Percentiles rank a stretch among this genome's conserved stretches.
phyloP scores from a whole-genome alignment of 2,888 invertebrate species.

The Cephus pygmeus region DNA sequence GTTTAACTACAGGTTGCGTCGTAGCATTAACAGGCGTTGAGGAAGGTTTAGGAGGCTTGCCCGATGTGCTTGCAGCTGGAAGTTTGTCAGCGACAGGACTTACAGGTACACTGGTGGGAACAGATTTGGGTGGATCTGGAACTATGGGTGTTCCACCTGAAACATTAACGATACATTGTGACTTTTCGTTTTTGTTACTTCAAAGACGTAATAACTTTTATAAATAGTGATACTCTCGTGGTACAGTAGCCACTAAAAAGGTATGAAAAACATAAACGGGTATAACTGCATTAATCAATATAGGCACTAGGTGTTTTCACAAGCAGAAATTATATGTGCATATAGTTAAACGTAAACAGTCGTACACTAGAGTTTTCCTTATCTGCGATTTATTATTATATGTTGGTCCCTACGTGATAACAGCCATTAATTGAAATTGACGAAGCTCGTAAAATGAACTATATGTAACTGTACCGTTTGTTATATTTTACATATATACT shows the following conservation, averaged over 20 bases:
- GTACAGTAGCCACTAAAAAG: neutral
- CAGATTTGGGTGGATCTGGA: slow-evolving; percentile 51
- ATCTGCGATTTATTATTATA: neutral
- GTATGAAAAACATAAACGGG: neutral
- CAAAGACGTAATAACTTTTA: neutral
- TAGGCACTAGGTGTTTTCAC: neutral
- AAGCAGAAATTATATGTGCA: neutral
- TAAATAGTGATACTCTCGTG: neutral
- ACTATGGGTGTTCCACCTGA: slow-evolving; percentile 69
- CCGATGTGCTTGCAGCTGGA: slow-evolving; percentile 33
- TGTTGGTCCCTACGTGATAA: neutral
- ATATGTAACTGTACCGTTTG: neutral
- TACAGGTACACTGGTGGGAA: slow-evolving; percentile 49
- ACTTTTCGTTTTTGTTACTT: neutral
- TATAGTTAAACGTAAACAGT: neutral
- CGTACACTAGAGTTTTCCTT: neutral
- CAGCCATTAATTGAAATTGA: neutral
- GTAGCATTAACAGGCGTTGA: slow-evolving; percentile 33
- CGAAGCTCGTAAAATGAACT: neutral
- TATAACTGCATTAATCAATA: neutral
- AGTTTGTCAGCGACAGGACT: slow-evolving; percentile 61
- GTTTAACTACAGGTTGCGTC: slow-evolving; percentile 58
- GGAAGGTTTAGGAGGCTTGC: slow-evolving; percentile 29
- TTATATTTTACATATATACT: neutral
- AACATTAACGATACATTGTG: slow-evolving; percentile 27